Conservation (phyloP, 2,888 invertebrate genomes). For the Andricus curvator region DNA sequence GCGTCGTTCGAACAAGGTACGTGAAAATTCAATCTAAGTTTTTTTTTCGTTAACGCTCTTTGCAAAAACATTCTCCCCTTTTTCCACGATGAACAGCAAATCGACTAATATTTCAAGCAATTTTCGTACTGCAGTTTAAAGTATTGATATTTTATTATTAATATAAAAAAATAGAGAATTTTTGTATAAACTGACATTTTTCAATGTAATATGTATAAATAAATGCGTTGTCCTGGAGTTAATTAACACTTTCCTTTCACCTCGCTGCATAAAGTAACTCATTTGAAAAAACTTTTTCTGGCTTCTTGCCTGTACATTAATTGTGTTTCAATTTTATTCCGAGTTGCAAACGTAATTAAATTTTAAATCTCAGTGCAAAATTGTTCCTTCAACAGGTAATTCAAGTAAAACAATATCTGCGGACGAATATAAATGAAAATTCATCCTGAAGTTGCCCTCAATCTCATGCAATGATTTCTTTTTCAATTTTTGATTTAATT, state of each 20-base stretch:
- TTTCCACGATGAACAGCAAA: not conserved
- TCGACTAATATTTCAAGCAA: not conserved
- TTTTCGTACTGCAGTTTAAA: not conserved
- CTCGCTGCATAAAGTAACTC: not conserved
- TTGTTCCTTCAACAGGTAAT: not conserved
- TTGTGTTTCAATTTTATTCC: not conserved
- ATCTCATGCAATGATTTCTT: not conserved
- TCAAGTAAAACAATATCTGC: not conserved
- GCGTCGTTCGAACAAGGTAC: conserved; percentile 35
- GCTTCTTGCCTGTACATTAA: not conserved
- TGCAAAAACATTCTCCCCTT: not conserved
- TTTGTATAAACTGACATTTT: not conserved
- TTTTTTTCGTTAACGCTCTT: conserved; percentile 25
- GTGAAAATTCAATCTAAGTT: conserved; percentile 38
- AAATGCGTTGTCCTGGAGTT: not conserved
- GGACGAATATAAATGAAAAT: not conserved
- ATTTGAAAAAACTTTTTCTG: not conserved
- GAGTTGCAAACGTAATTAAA: not conserved
- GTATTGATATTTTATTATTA: not conserved
- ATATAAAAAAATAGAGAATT: not conserved
- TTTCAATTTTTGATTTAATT: not conserved
- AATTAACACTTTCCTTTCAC: not conserved
- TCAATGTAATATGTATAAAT: not conserved
- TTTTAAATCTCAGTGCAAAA: not conserved
- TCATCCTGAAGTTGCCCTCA: not conserved